Evolutionary conservation across 2,888 invertebrate species (phyloP).

Genomic region (Perizoma flavofasciatum): DNA sequence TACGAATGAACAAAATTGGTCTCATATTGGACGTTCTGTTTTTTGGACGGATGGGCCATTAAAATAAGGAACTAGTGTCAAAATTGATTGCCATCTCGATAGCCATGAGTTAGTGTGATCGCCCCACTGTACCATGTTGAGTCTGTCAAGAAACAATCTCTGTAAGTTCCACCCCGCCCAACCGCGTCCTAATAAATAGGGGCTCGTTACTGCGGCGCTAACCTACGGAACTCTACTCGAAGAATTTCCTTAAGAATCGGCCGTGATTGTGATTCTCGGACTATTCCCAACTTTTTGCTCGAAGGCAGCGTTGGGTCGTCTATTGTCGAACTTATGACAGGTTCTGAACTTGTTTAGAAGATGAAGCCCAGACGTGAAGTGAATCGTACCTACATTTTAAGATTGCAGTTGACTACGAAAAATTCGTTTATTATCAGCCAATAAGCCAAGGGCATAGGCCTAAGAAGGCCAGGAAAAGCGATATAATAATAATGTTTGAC

Average conservation of each 20-base stretch:
- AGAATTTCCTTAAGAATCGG: constrained; percentile 38
- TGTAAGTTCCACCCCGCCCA: constrained; percentile 10
- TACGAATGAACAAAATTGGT: no score
- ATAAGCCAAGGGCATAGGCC: no score
- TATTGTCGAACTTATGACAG: constrained; percentile 23
- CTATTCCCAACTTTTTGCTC: constrained; percentile 20
- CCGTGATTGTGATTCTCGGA: constrained; percentile 35
- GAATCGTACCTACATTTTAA: constrained; percentile 6
- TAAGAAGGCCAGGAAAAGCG: no score
- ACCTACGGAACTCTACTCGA: constrained; percentile 23
- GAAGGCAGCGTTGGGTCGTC: constrained; percentile 5
- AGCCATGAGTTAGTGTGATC: no score
- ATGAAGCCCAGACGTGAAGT: constrained; percentile 2
- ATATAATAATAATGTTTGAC: no score
- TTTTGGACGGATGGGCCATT: no score
- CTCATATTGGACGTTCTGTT: no score
- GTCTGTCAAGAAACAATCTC: constrained; percentile 1
- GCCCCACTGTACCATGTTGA: background rate
- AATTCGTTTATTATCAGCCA: no score
- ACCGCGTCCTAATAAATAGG: constrained; percentile 36
- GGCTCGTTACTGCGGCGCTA: constrained; percentile 50
- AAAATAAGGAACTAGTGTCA: no score
- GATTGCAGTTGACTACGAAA: no score
- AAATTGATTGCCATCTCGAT: no score
- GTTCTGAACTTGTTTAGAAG: constrained; percentile 4